Base-by-base conservation (phyloP, 2,113 vertebrate genomes). In the Erpornis zantholeuca region DNA sequence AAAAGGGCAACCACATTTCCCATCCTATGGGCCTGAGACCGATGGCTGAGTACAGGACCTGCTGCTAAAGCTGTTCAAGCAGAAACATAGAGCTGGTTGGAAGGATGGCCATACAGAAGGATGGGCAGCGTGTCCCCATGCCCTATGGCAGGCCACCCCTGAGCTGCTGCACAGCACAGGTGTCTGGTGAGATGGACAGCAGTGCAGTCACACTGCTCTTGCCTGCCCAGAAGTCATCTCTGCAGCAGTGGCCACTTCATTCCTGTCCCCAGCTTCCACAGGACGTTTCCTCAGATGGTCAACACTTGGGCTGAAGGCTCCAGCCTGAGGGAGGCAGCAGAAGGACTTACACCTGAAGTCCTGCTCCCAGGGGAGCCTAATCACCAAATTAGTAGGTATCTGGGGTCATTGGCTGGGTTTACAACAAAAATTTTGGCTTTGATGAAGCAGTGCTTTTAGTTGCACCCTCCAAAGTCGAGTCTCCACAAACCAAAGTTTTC, bases 91-190 rank as follows among this genome's bases (percentile, higher is more conserved):
- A 56, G 7, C 71, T 82, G 33, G 22, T 10, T 15, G 36, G 71
- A 52, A 44, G 31, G 14, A 36, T 33, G 36, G 15, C 44, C 56
- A 27, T 1, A 0, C 0, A 2, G 35, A 35, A n/a, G 29, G 57
- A 45, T 8, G 20, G 38, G 38, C 25, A 84, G 29, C 28, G 24
- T 14, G 31, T 63, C 12, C 35, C 22, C 3, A 0, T 13, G 76
- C 25, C 52, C 35, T 28, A 0, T 3, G 33, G 25, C 28, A 78
- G 31, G 4, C 7, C 56, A 59, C 33, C 8, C 31, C 15, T 3
- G 8, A 31, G 1, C 28, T 81, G 28, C 45, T 42, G 45, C 20
- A 50, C 4, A 1, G 38, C 40, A 50, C 53, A 33, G 8, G 35
- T 9, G 12, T 18, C 42, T 63, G 47, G 7, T 18, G 17, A 63